phyloP scores from a whole-genome alignment of 2,113 vertebrate genomes.

The Oxyura jamaicensis region DNA sequence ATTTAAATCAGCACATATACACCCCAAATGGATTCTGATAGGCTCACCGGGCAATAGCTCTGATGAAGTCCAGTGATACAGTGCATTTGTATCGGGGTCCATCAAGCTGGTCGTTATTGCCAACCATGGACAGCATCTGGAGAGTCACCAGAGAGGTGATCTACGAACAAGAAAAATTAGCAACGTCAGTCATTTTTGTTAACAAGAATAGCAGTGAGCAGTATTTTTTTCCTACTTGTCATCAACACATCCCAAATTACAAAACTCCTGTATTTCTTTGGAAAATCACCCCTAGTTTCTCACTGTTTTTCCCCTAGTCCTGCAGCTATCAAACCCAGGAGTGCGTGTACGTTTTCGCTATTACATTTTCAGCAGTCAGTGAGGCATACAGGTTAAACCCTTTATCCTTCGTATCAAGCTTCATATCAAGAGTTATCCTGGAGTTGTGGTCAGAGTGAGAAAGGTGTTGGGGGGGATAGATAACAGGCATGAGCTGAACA shows the following conservation, averaged over 20 bases:
- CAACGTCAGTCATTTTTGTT: background rate
- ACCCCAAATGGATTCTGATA: background rate
- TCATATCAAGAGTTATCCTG: background rate
- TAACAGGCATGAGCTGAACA: background rate
- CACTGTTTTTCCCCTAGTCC: background rate
- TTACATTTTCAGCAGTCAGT: background rate
- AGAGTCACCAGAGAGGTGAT: conserved; percentile 95
- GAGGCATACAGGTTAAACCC: background rate
- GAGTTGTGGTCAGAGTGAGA: background rate
- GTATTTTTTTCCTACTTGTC: background rate
- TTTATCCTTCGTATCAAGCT: background rate
- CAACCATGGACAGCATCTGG: conserved; percentile 88
- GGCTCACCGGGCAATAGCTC: conserved; percentile 88
- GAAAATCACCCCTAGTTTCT: background rate
- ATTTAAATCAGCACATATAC: background rate
- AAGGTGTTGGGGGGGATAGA: background rate
- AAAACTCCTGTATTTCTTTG: background rate
- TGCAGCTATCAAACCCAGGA: background rate
- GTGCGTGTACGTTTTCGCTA: background rate
- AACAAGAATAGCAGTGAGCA: background rate
- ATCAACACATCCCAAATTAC: background rate
- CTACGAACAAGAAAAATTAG: conserved; percentile 67
- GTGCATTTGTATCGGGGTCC: conserved; percentile 94
- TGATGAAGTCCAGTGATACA: conserved; percentile 94
- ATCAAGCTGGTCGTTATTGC: conserved; percentile 93